phyloP scores from a whole-genome alignment of 1,140 invertebrate genomes.

The Heterodera schachtii region DNA sequence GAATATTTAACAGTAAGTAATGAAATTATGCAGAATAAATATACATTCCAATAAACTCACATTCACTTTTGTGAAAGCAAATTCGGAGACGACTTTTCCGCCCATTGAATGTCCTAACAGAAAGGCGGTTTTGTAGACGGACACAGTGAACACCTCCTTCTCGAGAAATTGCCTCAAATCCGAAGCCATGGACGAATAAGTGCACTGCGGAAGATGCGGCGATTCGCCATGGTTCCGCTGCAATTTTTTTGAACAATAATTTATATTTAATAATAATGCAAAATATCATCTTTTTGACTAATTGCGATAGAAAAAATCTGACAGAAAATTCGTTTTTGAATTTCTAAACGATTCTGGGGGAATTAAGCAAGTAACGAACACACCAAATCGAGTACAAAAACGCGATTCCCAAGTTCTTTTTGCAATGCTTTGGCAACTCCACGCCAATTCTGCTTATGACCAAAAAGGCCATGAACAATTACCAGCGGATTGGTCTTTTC shows the following conservation, averaged over 20 bases:
- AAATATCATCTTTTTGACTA: neutral
- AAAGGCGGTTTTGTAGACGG: slow-evolving; percentile 37
- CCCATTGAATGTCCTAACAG: slow-evolving; percentile 61
- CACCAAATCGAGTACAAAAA: slow-evolving; percentile 51
- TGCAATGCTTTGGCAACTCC: slow-evolving; percentile 56
- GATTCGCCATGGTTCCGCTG: slow-evolving; percentile 56
- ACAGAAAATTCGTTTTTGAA: too few species aligned
- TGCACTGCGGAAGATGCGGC: slow-evolving; percentile 38
- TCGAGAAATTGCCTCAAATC: slow-evolving; percentile 54
- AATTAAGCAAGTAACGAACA: too few species aligned
- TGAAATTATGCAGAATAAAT: too few species aligned
- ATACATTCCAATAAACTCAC: neutral
- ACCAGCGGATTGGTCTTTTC: slow-evolving; percentile 37
- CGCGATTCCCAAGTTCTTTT: slow-evolving; percentile 41
- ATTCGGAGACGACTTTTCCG: slow-evolving; percentile 51
- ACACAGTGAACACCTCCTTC: slow-evolving; percentile 32
- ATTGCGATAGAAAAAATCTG: too few species aligned
- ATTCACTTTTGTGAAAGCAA: slow-evolving; percentile 40
- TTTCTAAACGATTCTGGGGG: neutral
- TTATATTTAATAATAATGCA: neutral
- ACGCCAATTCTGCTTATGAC: slow-evolving; percentile 58
- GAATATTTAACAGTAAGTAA: too few species aligned
- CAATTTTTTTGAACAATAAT: neutral
- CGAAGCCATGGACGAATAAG: slow-evolving; percentile 51
- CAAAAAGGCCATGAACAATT: slow-evolving; percentile 53